phyloP scores from a whole-genome alignment of 2,797 vertebrate species.

The Myoxocephalus aenaeus region DNA sequence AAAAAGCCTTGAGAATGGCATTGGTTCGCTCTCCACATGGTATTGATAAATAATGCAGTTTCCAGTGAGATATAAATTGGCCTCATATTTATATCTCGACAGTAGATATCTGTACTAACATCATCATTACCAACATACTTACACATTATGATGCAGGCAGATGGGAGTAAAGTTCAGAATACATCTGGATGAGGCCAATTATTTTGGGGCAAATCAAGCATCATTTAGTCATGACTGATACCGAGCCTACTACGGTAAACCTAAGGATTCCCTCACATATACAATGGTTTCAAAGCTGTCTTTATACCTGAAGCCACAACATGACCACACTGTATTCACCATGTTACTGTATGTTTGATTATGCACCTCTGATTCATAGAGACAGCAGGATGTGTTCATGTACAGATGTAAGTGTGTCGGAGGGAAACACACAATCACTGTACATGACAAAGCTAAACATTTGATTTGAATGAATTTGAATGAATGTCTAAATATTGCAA shows the following conservation, averaged over 20 bases:
- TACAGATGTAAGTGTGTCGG: background rate
- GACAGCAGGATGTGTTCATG: background rate
- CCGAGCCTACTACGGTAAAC: background rate
- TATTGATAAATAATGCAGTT: background rate
- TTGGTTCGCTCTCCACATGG: background rate
- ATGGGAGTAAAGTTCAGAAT: background rate
- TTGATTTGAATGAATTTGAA: constrained; percentile 26
- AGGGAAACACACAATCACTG: background rate
- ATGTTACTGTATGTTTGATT: background rate
- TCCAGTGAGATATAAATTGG: background rate
- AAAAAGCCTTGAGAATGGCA: background rate
- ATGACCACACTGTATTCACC: background rate
- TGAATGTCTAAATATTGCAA: constrained; percentile 33
- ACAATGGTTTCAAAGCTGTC: background rate
- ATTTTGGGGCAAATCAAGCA: background rate
- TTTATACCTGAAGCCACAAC: background rate
- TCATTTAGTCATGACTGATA: background rate
- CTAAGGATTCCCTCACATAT: background rate
- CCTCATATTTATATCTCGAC: background rate
- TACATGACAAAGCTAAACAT: background rate
- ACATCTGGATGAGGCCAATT: background rate
- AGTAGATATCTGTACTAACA: background rate
- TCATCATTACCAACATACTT: background rate
- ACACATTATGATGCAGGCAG: background rate
- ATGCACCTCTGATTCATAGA: background rate